These are phyloP conservation scores for Scaptomyza hsui DNA, from an alignment of 1,140 invertebrate species.

Conservation along the genomic window DNA sequence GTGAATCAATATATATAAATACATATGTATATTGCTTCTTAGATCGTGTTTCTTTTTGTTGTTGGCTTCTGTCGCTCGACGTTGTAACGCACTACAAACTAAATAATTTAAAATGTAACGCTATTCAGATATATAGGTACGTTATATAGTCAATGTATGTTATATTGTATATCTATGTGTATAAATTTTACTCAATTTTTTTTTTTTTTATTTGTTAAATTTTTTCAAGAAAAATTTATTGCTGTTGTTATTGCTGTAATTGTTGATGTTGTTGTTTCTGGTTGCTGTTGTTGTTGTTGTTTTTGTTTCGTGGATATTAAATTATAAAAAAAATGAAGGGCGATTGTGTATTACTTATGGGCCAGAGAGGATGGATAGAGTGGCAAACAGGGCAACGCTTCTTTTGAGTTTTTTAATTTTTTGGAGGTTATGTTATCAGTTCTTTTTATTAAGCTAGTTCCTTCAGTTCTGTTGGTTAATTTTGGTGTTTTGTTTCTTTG, in stretches of 20 bases:
- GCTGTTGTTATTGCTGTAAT: constrained; percentile 1
- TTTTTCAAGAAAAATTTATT: constrained; percentile 25
- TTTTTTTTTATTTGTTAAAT: constrained; percentile 19
- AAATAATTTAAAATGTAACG: constrained; percentile 78
- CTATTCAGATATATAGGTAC: constrained; percentile 64
- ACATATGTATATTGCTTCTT: constrained; percentile 20
- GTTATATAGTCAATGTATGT: constrained; percentile 59
- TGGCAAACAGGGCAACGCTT: constrained; percentile 66
- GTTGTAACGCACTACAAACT: constrained; percentile 75
- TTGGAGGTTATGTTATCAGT: constrained; percentile 27
- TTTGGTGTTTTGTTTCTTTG: constrained; percentile 6
- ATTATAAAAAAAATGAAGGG: constrained; percentile 42
- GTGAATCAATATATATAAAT: constrained; percentile 16
- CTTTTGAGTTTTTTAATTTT: constrained; percentile 28
- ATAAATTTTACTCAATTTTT: constrained; percentile 12
- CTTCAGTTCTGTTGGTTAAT: constrained; percentile 42
- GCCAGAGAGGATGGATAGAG: constrained; percentile 43
- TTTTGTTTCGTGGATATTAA: constrained; percentile 36
- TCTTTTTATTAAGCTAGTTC: constrained; percentile 19
- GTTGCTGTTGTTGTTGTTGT: constrained; percentile 28
- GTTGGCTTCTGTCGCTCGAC: constrained; percentile 28
- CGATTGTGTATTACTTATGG: constrained; percentile 50
- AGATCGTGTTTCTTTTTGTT: constrained; percentile 19
- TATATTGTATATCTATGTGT: constrained; percentile 48
- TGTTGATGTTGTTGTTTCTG: background rate